A percentile compares a stretch with the other conserved stretches of the same genome.
These are phyloP conservation scores for Hippopotamus amphibius DNA, from an alignment of 2,113 vertebrate genomes.

Conservation along the genomic window DNA sequence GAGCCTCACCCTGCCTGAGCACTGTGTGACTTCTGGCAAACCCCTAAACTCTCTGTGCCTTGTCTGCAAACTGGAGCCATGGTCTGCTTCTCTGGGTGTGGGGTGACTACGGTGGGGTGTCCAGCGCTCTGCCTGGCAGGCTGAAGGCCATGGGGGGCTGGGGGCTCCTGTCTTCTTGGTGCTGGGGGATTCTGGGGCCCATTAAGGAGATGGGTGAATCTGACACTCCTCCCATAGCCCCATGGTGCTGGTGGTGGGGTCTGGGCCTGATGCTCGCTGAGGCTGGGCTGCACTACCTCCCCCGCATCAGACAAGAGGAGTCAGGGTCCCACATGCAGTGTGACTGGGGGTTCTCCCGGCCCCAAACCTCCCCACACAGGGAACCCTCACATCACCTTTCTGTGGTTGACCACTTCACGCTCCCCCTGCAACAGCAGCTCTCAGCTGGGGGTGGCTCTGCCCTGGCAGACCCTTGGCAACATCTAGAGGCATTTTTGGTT, in stretches of 20 bases:
- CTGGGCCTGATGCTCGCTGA: neutral
- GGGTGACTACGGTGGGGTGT: neutral
- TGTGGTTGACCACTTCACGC: neutral
- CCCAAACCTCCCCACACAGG: neutral
- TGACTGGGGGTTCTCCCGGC: neutral
- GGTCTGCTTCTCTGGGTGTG: neutral
- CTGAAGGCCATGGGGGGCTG: neutral
- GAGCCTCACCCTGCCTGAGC: neutral
- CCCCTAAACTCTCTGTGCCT: neutral
- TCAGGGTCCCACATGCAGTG: neutral
- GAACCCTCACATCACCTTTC: neutral
- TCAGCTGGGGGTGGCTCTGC: neutral
- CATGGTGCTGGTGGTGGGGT: neutral
- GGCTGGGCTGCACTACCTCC: neutral
- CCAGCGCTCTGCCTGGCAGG: neutral
- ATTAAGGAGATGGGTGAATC: neutral
- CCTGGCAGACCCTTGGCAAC: rapidly evolving
- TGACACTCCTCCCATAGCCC: rapidly evolving
- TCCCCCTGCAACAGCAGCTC: neutral
- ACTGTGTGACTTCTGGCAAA: neutral
- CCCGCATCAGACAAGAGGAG: neutral
- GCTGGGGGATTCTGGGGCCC: neutral
- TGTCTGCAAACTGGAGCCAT: neutral
- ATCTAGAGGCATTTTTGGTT: neutral
- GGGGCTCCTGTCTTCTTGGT: neutral